phyloP scores from a whole-genome alignment of 2,888 invertebrate genomes.

The Itoplectis maculator region DNA sequence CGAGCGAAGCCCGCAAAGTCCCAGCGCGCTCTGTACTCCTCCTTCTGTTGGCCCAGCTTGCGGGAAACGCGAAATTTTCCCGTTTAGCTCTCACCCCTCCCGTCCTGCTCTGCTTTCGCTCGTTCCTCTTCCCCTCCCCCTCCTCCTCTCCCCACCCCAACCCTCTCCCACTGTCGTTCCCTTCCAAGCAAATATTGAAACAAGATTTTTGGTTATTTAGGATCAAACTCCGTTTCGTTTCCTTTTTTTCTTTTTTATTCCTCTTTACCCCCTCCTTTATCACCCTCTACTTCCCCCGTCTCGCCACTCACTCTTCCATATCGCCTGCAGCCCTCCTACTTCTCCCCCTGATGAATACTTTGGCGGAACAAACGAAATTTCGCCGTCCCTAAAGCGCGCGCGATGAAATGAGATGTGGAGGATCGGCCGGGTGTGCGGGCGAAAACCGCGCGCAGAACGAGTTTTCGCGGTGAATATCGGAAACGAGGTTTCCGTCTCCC shows the following conservation, averaged over 20 bases:
- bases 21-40: conserved; percentile 52
- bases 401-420: conserved; percentile 19
- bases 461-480: conserved; percentile 55
- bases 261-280: conserved; percentile 5
- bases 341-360: conserved; percentile 58
- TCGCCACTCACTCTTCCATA: too few relatives aligned
- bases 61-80: conserved; percentile 59
- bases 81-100: conserved; percentile 37
- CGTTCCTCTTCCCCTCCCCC: not conserved
- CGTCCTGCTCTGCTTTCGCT: conserved; percentile 23
- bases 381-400: not conserved
- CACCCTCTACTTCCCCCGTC: conserved; percentile 3
- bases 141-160: conserved; percentile 31
- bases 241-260: conserved; percentile 18
- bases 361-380: conserved; percentile 53
- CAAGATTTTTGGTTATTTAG: conserved; percentile 53
- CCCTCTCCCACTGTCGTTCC: not conserved
- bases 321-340: not conserved
- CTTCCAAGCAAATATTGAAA: conserved; percentile 64
- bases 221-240: conserved; percentile 46
- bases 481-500: conserved; percentile 52
- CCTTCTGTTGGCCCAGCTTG: conserved; percentile 42
- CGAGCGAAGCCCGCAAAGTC: conserved; percentile 54
- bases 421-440: not conserved
- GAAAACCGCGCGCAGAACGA: conserved; percentile 48